Base-by-base conservation (phyloP, 1,140 invertebrate species). In the Mizuhopecten yessoensis region DNA sequence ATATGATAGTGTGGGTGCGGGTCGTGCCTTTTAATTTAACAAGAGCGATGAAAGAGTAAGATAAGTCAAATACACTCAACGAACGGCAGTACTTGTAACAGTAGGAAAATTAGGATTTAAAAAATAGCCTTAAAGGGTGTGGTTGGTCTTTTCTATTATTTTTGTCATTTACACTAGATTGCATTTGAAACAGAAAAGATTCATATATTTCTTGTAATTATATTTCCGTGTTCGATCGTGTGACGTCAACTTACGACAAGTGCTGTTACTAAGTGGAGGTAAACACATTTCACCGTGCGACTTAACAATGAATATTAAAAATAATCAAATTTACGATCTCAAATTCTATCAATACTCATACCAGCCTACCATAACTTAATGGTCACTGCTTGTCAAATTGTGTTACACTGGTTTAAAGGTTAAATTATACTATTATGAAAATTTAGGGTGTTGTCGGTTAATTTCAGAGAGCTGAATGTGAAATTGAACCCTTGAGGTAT, bases 381-480 rank as follows among this genome's bases (percentile, higher is more conserved):
- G 57, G 57, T 75, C 57, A 75, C 57, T 75, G 57, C 57, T 29
- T 75, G 57, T 75, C 57, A 75, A 75, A 75, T 23, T 75, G n/a
- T 29, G 57, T 75, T 75, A 75, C n/a, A 29, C n/a, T n/a, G n/a
- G 57, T 75, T 29, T 75, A 75, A 75, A 75, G 57, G 57, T 75
- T 75, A 75, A 75, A 75, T 75, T 29, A 75, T 75, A 29, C 57
- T 75, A 49, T 75, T 75, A 75, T 75, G 57, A 5, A 75, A 75
- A 75, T 75, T 75, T 75, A 75, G 57, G 57, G 57, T 75, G 57
- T 75, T 29, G 57, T 75, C 57, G 57, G 57, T n/a, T 75, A 75
- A 75, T 75, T 75, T 75, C 23, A 29, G 57, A 75, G n/a, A 75
- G 57, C n/a, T 75, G 57, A 75, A 75, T 75, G 57, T 75, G 57